A percentile compares a stretch with the other conserved stretches of the same genome.
Evolutionary conservation across 92 coral and sea anemone genomes (phyloP).

Genomic region (Heteractis magnifica): DNA sequence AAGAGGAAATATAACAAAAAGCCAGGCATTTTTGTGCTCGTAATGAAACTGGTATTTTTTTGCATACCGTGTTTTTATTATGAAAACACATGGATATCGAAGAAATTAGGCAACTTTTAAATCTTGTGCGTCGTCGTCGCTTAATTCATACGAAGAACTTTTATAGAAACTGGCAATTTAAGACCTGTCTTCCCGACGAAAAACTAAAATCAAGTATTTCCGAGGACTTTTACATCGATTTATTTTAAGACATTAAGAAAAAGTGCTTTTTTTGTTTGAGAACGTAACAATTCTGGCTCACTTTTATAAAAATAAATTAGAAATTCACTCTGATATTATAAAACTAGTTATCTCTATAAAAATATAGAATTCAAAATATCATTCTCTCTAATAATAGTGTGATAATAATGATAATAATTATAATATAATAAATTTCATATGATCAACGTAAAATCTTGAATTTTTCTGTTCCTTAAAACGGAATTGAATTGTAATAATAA

Average conservation of each 20-base stretch:
- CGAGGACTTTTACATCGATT: not conserved
- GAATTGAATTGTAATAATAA: not conserved
- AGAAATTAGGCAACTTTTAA: too few species aligned
- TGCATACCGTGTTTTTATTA: not conserved
- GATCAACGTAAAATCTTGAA: not conserved
- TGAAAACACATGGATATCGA: too few species aligned
- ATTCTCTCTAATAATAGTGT: conserved; percentile 2
- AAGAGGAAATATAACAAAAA: too few species aligned
- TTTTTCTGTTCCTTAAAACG: conserved; percentile 25
- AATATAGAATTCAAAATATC: conserved; percentile 1
- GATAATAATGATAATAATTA: not conserved
- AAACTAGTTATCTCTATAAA: conserved; percentile 3
- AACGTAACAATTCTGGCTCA: not conserved
- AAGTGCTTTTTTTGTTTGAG: not conserved
- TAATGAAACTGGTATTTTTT: too few species aligned
- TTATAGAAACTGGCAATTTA: too few species aligned
- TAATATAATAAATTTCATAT: conserved; percentile 13
- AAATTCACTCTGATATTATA: not conserved
- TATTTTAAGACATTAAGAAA: not conserved
- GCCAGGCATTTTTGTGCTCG: too few species aligned
- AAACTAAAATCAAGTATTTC: not conserved
- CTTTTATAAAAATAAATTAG: conserved; percentile 27
- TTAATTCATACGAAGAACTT: too few species aligned
- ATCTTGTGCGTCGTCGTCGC: too few species aligned
- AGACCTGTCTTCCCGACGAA: too few species aligned